Base-by-base conservation (phyloP, 1,140 invertebrate species). In the Habropoda laboriosa region DNA sequence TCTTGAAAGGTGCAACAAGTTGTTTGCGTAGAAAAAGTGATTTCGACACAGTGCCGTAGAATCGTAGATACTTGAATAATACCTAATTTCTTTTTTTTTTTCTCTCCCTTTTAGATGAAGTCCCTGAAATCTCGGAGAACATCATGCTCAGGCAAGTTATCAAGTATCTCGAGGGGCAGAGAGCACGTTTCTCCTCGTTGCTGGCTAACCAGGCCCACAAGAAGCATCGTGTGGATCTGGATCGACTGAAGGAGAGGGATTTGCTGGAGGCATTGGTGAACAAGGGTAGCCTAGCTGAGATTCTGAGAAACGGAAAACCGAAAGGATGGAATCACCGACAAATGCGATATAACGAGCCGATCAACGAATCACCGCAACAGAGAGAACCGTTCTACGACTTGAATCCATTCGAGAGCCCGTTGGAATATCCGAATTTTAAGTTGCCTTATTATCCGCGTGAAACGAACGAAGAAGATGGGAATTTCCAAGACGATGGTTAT, bases 41-140 rank as follows among this genome's bases (percentile, higher is more conserved):
- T 49, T 24, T 67, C 3, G 3, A 7, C 5, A 49, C n/a, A 12
- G 0, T 13, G 35, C 5, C 1, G 16, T 0, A 51, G 8, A 4
- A n/a, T n/a, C n/a, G n/a, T n/a, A n/a, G n/a, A n/a, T n/a, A n/a
- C n/a, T n/a, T n/a, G n/a, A n/a, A n/a, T n/a, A n/a, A n/a, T n/a
- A n/a, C n/a, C n/a, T n/a, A n/a, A n/a, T n/a, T n/a, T n/a, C n/a
- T n/a, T n/a, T n/a, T n/a, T n/a, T n/a, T n/a, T n/a, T n/a, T n/a
- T n/a, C n/a, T n/a, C n/a, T n/a, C n/a, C n/a, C 63, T 73, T 72
- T 0, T 76, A 90, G 91, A 92, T 87, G 87, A 82, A 55, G 79
- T 86, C 18, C 70, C 87, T 38, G 88, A 89, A 45, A 77, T 81
- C 47, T 68, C 88, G 53, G 82, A 90, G 16, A 87, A 89, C 47